Evolutionary conservation across 2,888 invertebrate genomes (phyloP), one percentile per base, ranked within the genome.

Genomic region (Amphimallon solstitiale): DNA sequence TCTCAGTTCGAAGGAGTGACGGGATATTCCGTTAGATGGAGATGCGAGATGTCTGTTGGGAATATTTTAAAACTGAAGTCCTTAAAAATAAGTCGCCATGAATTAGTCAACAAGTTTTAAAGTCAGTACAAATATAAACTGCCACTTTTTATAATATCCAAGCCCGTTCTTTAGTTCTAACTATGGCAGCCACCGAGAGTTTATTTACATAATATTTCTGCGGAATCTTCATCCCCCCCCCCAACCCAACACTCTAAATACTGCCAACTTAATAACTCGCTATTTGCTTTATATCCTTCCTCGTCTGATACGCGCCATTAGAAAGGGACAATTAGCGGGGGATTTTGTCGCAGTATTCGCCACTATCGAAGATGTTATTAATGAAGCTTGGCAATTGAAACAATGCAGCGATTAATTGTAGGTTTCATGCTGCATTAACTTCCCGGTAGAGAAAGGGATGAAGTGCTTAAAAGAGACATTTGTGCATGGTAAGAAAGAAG

Each of bases 81-180:
- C 70, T 68, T 70, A 69, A 73, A 77, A 78, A 77, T 78, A 78
- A 79, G 77, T 78, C 77, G 76, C 75, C 74, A 79, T 79, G 79
- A 80, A 80, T 80, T 80, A 80, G 79, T 79, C 79, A 80, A 79
- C 79, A 78, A 79, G 76, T 79, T 80, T 80, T 79, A 79, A 79
- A 78, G 69, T 79, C 79, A 77, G 77, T 29, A 76, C 76, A 75
- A 78, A 79, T 79, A 79, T 79, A 79, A 78, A 79, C 79, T 79
- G 79, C 79, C 79, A 78, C 78, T 78, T 79, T 78, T 79, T 78
- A 78, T 79, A 79, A 56, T 40, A 40, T 23, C 56, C 40, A 23
- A 14, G 12, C 2, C 7, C 14, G 15, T 14, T 12, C 43, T 15
- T 43, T 17, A 9, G 37, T 19, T 21, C 19, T 19, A 76, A 75